Evolutionary conservation across 2,888 invertebrate species (phyloP).

Genomic region (Ectemnius lituratus): DNA sequence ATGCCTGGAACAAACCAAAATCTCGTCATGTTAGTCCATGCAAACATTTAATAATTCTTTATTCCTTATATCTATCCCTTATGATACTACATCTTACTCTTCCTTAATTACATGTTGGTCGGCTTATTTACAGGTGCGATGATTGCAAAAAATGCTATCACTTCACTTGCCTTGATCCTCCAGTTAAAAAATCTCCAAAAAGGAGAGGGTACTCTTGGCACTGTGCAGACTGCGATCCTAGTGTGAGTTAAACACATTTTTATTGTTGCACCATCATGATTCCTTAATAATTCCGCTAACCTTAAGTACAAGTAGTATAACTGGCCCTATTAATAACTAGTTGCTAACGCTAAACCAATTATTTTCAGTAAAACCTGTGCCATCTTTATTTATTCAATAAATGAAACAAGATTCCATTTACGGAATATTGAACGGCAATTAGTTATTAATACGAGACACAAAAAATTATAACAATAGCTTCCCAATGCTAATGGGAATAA

Average conservation of each 20-base stretch:
- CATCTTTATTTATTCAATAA: constrained; percentile 54
- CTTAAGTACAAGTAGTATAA: constrained; percentile 43
- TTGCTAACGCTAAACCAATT: constrained; percentile 50
- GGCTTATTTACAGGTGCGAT: constrained; percentile 85
- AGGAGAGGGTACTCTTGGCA: constrained; percentile 97
- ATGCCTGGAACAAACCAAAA: constrained; percentile 82
- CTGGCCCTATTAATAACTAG: constrained; percentile 50
- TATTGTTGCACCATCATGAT: constrained; percentile 22
- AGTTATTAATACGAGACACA: constrained; percentile 53
- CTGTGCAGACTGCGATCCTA: constrained; percentile 96
- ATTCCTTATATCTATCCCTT: constrained; percentile 1
- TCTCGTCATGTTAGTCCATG: constrained; percentile 82
- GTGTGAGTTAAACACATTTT: constrained; percentile 81
- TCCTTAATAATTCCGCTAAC: constrained; percentile 24
- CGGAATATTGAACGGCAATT: constrained; percentile 49
- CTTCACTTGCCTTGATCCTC: constrained; percentile 95
- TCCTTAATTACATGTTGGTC: not conserved
- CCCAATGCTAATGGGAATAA: constrained; percentile 53
- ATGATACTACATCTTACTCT: constrained; percentile 12
- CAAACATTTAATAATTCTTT: constrained; percentile 17
- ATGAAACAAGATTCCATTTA: constrained; percentile 50
- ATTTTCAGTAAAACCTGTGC: constrained; percentile 54
- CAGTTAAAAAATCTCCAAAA: constrained; percentile 95
- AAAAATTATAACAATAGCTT: constrained; percentile 45
- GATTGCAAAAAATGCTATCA: constrained; percentile 94